Conservation (phyloP, 2,113 vertebrate species). For the Myiozetetes cayanensis region DNA sequence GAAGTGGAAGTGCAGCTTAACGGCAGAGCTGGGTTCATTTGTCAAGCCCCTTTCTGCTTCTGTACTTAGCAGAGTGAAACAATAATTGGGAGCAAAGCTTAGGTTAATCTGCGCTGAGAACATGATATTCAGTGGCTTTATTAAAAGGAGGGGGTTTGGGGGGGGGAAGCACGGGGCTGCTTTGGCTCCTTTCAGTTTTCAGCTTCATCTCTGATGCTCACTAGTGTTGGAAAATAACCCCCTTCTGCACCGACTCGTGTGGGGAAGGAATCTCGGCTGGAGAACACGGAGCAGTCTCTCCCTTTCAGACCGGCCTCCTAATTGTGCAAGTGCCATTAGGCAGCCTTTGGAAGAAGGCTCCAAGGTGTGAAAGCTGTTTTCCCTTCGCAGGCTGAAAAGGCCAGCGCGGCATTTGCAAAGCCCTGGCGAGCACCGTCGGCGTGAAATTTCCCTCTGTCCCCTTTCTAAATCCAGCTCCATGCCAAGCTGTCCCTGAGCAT, state of each 20-base stretch:
- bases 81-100: constrained; percentile 56
- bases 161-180: not conserved
- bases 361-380: not conserved
- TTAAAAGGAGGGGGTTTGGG: constrained; percentile 7
- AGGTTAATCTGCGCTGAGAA: not conserved
- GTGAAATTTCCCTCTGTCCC: not conserved
- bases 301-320: not conserved
- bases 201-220: not conserved
- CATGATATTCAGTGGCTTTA: constrained; percentile 12
- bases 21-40: not conserved
- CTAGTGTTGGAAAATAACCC: not conserved
- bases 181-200: not conserved
- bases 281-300: not conserved
- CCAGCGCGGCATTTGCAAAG: not conserved
- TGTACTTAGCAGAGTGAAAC: not conserved
- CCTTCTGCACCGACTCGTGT: not conserved
- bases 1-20: not conserved
- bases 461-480: not conserved
- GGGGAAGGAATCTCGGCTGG: not conserved
- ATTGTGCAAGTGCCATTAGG: not conserved
- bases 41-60: not conserved
- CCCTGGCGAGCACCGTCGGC: not conserved
- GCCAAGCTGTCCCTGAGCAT: not conserved
- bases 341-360: not conserved
- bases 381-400: not conserved